phyloP scores from a whole-genome alignment of 2,888 invertebrate genomes.

The Ochropleura leucogaster region DNA sequence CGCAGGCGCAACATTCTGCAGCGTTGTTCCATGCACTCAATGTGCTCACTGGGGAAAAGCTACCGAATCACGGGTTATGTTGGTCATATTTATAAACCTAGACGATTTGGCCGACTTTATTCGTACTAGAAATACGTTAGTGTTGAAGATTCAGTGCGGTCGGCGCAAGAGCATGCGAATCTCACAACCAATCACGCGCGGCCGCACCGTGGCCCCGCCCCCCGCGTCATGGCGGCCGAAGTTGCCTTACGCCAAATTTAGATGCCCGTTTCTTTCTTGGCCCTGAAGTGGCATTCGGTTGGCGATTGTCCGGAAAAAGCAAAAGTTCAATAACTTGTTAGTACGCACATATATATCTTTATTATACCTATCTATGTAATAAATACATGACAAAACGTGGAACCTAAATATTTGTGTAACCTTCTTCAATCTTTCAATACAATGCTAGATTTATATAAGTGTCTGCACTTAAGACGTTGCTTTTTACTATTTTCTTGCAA shows the following conservation, averaged over 20 bases:
- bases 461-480: background rate
- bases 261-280: slow-evolving; percentile 78
- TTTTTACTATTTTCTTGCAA: background rate
- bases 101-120: slow-evolving; percentile 51
- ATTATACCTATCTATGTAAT: background rate
- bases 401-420: background rate
- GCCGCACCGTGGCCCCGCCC: slow-evolving; percentile 81
- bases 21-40: slow-evolving; percentile 49
- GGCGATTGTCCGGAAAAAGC: slow-evolving; percentile 63
- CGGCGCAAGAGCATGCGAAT: slow-evolving; percentile 78
- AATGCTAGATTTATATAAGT: background rate
- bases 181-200: slow-evolving; percentile 84
- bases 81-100: slow-evolving; percentile 44
- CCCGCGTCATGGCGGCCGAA: slow-evolving; percentile 86
- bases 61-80: slow-evolving; percentile 25
- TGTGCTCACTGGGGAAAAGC: slow-evolving; percentile 42
- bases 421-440: background rate
- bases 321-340: slow-evolving; percentile 62
- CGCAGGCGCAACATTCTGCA: slow-evolving; percentile 68
- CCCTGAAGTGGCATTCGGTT: slow-evolving; percentile 67
- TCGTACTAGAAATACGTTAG: slow-evolving; percentile 58
- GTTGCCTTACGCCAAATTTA: slow-evolving; percentile 87
- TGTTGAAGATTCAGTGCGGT: slow-evolving; percentile 75
- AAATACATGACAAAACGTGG: background rate
- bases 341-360: background rate